Conservation (phyloP, 2,888 invertebrate genomes). For the Stenchaetothrips biformis region DNA sequence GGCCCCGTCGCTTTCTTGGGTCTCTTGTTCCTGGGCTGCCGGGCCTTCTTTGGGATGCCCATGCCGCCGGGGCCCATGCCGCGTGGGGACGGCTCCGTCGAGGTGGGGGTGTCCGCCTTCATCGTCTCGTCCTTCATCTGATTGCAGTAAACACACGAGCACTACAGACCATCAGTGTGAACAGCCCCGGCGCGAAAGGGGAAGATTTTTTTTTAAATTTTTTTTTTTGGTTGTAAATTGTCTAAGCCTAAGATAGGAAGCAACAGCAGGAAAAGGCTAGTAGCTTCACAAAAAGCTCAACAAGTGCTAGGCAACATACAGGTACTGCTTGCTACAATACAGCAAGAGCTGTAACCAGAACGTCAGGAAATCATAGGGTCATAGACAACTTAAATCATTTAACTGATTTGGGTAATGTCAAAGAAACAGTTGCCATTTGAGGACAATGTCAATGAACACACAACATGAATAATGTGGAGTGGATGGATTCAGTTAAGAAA, state of each 20-base stretch:
- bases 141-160: constrained; percentile 45
- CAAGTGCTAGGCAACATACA: no score
- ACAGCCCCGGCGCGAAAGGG: constrained; percentile 26
- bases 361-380: not conserved
- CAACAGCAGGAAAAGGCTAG: no score
- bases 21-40: constrained; percentile 27
- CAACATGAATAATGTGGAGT: not conserved
- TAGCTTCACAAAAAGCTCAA: no score
- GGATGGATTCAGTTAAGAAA: no score
- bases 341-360: not conserved
- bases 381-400: constrained; percentile 29
- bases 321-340: not conserved
- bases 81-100: constrained; percentile 62
- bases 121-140: constrained; percentile 59
- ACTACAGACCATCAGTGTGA: constrained; percentile 42
- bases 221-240: no score
- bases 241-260: no score
- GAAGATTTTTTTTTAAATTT: no score
- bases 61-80: constrained; percentile 52
- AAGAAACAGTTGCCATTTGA: not conserved
- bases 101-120: constrained; percentile 51
- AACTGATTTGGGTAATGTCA: not conserved
- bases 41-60: constrained; percentile 50
- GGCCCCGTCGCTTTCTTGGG: constrained; percentile 37
- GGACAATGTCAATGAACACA: not conserved